Evolutionary conservation across 2,797 vertebrate species (phyloP), one percentile per base, ranked within the genome.

Genomic region (Chelon auratus): DNA sequence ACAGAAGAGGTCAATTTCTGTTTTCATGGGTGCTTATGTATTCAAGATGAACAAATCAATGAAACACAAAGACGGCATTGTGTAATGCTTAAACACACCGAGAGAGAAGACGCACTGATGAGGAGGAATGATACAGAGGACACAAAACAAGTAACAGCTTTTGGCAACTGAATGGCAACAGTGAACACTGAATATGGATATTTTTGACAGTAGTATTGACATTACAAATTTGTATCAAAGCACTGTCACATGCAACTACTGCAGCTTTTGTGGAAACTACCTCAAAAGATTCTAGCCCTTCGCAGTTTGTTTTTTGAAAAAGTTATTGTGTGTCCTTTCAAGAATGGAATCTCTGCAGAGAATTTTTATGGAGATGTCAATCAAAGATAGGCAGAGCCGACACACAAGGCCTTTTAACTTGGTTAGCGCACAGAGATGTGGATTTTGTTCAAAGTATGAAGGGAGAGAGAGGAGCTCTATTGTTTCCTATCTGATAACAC

Each of bases 341-440:
- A 73, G 62, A 67, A 54, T 54, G 24, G 18, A 74, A 62, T 65
- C 42, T 82, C 64, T 73, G 63, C 59, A 52, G 71, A 54, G 20
- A 50, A 30, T 68, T 78, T 77, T 81, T 52, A 67, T 24, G 58
- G 72, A 81, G 71, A 74, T 85, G 80, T 85, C 84, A 82, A 78
- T 87, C 77, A 86, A 58, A 76, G 56, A 75, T 75, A 75, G 55
- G 18, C 72, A 36, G 45, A 66, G 56, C 71, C 3, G 15, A 80
- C 79, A 80, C 61, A 74, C 24, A 10, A n/a, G 45, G 55, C 22
- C 58, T 12, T 82, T 84, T 83, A 68, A 83, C 89, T 87, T 68
- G 65, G 68, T 78, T 62, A 54, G 53, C 74, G 74, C 55, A 68
- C 45, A 72, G 68, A 83, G 64, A 84, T 78, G 65, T 50, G 55